A percentile compares a stretch with the other conserved stretches of the same genome.
Evolutionary conservation across 2,888 invertebrate genomes (phyloP).

Genomic region (Ichneumoninae sp.): DNA sequence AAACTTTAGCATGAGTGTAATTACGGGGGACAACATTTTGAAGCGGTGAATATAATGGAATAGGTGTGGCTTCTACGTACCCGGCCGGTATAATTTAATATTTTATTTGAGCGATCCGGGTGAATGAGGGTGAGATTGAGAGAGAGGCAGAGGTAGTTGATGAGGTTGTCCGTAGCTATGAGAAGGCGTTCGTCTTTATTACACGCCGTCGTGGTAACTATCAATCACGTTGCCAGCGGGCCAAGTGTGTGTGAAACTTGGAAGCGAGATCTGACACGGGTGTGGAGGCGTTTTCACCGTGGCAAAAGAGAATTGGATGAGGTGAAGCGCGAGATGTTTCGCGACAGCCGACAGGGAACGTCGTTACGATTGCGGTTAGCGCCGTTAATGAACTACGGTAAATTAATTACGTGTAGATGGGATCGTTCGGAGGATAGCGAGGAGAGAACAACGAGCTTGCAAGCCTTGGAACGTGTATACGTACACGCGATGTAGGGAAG

Average conservation of each 20-base stretch:
- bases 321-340: conserved; percentile 20
- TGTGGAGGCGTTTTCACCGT: background rate
- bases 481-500: conserved; percentile 1
- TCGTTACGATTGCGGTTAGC: conserved; percentile 45
- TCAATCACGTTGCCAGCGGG: conserved; percentile 13
- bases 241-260: conserved; percentile 3
- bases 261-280: background rate
- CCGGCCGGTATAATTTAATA: background rate
- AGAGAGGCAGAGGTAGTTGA: background rate
- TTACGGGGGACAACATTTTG: background rate
- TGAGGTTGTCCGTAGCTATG: background rate
- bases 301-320: conserved; percentile 8
- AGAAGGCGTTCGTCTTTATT: conserved; percentile 2
- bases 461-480: conserved; percentile 21
- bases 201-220: conserved; percentile 7
- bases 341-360: conserved; percentile 27
- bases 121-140: too few species aligned
- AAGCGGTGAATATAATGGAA: background rate
- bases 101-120: background rate
- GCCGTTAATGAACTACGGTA: conserved; percentile 76
- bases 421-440: conserved; percentile 63
- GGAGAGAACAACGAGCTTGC: conserved; percentile 36
- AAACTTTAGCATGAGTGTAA: background rate
- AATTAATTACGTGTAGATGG: conserved; percentile 73
- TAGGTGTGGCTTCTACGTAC: background rate